Percentiles rank a stretch among this genome's conserved stretches.
Evolutionary conservation across 1,140 invertebrate species (phyloP).

Genomic region (Chlorops oryzae): DNA sequence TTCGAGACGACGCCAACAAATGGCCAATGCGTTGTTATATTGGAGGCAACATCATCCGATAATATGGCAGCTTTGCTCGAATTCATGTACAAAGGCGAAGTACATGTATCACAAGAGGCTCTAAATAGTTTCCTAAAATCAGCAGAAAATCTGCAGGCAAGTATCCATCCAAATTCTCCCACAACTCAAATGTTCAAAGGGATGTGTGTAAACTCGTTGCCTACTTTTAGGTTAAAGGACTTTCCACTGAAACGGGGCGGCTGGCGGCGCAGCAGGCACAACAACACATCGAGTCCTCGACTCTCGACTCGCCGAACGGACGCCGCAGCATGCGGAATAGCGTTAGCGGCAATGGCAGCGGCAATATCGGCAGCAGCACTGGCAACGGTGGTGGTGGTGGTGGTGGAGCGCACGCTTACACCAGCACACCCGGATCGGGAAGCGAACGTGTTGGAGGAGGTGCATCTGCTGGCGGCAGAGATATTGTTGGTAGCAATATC

Average conservation of each 20-base stretch:
- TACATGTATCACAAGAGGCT: slow-evolving; percentile 83
- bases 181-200: slow-evolving; percentile 11
- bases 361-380: not conserved
- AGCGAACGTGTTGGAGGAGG: slow-evolving; percentile 12
- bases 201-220: not conserved
- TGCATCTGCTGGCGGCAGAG: slow-evolving; percentile 38
- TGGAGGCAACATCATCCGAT: slow-evolving; percentile 78
- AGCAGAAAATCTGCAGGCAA: slow-evolving; percentile 79
- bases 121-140: slow-evolving; percentile 84
- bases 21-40: slow-evolving; percentile 74
- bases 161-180: slow-evolving; percentile 24
- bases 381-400: slow-evolving; percentile 18
- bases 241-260: slow-evolving; percentile 72
- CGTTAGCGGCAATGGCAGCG: slow-evolving; percentile 25
- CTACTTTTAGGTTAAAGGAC: slow-evolving; percentile 60
- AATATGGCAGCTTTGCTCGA: slow-evolving; percentile 85
- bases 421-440: slow-evolving; percentile 10
- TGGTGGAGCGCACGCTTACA: slow-evolving; percentile 14
- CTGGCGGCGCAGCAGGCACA: slow-evolving; percentile 63
- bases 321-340: slow-evolving; percentile 45
- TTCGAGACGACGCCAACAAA: slow-evolving; percentile 83
- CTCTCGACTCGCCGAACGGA: slow-evolving; percentile 39
- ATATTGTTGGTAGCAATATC: slow-evolving; percentile 42
- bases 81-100: slow-evolving; percentile 91
- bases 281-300: slow-evolving; percentile 44